Base-by-base conservation (phyloP, 2,797 vertebrate genomes). In the Okamejei kenojei region DNA sequence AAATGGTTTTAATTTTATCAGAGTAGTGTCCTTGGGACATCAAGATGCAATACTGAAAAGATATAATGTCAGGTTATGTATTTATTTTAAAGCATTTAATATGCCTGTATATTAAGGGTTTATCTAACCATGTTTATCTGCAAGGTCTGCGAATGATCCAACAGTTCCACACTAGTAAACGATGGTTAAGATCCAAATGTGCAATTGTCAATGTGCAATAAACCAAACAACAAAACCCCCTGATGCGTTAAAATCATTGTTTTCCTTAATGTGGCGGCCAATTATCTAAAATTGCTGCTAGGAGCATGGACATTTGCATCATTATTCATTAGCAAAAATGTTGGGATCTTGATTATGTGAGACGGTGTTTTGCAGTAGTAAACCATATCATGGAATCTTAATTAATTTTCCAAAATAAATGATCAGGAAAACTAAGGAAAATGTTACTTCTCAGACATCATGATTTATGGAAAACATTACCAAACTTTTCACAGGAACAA, bases 31-130 rank as follows among this genome's bases (percentile, higher is more conserved):
- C 90, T 92, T 92, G 90, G 38, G 90, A 74, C 73, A 11, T 91
- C 35, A 91, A 54, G 35, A 45, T 74, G 35, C n/a, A 92, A 73
- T 15, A 10, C 71, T 76, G 71, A 58, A 45, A 76, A 76, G 38
- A 92, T 92, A 76, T 74, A 76, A 92, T 13, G 71, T 76, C 19
- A 76, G 68, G 90, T 54, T 76, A 10, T 74, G 38, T 76, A 76
- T 92, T 92, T 76, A 92, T 92, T 74, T 92, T 92, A 54, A 92
- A 76, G 11, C 71, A 58, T 38, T 92, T 92, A 92, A 92, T 76
- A 74, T 92, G 71, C 54, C 71, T 71, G 68, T 38, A 74, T 76
- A 29, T 74, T 92, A 92, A 92, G 23, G 45, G 38, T 76, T 76
- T 73, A 54, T 92, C 38, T 54, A 29, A 92, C 71, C 68, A 73